These are phyloP conservation scores for Teleogryllus oceanicus DNA, from an alignment of 2,888 invertebrate species.

Conservation along the genomic window DNA sequence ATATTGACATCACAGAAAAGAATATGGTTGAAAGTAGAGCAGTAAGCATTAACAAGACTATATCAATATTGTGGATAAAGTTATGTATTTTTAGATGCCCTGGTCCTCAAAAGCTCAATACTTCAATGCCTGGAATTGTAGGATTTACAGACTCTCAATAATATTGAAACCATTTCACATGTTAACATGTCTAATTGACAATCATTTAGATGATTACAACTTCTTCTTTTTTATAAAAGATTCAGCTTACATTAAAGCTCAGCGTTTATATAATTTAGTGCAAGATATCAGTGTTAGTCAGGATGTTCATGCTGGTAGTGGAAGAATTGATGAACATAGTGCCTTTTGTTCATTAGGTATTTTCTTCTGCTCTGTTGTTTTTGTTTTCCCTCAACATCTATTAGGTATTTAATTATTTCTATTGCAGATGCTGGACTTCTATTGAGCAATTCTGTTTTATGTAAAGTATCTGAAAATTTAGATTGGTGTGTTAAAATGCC, in stretches of 20 bases:
- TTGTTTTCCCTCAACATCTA: conserved; percentile 25
- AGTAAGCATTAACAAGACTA: conserved; percentile 81
- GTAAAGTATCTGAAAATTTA: conserved; percentile 69
- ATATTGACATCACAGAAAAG: conserved; percentile 75
- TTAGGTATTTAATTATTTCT: conserved; percentile 39
- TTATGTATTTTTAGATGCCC: conserved; percentile 68
- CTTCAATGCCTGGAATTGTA: conserved; percentile 63
- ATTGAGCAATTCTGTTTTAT: conserved; percentile 81
- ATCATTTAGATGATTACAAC: conserved; percentile 85
- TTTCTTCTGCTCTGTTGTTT: not conserved
- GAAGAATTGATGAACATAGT: conserved; percentile 52
- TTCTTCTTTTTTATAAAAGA: conserved; percentile 89
- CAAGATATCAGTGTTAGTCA: conserved; percentile 77
- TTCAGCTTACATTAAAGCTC: conserved; percentile 77
- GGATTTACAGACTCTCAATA: conserved; percentile 78
- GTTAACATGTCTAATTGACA: conserved; percentile 84
- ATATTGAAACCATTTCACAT: conserved; percentile 81
- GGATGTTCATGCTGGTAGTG: conserved; percentile 76
- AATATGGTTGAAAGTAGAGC: conserved; percentile 69
- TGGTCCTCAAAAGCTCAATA: conserved; percentile 49
- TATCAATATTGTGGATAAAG: conserved; percentile 77
- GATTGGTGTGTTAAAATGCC: conserved; percentile 89
- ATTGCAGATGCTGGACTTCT: conserved; percentile 77
- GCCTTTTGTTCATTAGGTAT: conserved; percentile 67
- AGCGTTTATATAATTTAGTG: conserved; percentile 67